These are phyloP conservation scores for Ptycholaimellus sp. DNA, from an alignment of 2,888 invertebrate genomes.

Conservation along the genomic window DNA sequence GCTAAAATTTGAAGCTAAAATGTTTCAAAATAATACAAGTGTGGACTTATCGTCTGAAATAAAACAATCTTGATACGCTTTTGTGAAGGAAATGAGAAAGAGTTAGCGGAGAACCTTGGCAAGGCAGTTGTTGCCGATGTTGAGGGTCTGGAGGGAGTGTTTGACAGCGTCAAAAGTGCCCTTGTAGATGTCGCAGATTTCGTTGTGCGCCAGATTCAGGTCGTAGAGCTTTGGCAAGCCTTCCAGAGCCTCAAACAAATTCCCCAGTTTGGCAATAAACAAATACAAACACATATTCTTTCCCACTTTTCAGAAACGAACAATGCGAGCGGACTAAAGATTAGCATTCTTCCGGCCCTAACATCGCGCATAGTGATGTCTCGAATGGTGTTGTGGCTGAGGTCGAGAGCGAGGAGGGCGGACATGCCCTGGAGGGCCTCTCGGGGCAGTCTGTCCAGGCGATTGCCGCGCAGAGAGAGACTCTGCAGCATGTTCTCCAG, in stretches of 20 bases:
- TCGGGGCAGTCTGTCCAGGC: conserved; percentile 12
- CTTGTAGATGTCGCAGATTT: conserved; percentile 18
- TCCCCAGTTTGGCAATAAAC: background rate
- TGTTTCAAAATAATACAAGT: too few relatives aligned
- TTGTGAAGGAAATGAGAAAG: too few relatives aligned
- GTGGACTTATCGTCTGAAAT: too few relatives aligned
- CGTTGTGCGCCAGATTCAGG: conserved; percentile 20
- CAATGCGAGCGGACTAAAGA: background rate
- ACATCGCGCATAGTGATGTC: conserved; percentile 13
- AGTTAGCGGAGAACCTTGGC: conserved; percentile 16
- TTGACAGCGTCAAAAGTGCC: conserved; percentile 19
- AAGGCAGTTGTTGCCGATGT: conserved; percentile 20
- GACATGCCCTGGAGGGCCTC: conserved; percentile 19
- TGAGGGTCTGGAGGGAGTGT: conserved; percentile 19
- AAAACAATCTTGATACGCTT: too few relatives aligned
- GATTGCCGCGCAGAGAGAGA: conserved; percentile 17
- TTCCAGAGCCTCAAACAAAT: too few relatives aligned
- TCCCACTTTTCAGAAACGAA: background rate
- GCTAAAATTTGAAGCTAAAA: too few relatives aligned
- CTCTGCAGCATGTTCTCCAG: conserved; percentile 4
- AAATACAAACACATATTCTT: background rate
- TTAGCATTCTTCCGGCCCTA: background rate
- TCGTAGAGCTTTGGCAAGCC: conserved; percentile 23
- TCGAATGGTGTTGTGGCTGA: conserved; percentile 20
- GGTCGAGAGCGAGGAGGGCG: conserved; percentile 15